These are phyloP conservation scores for Drosophila histrio DNA, from an alignment of 2,888 invertebrate species.

Conservation along the genomic window DNA sequence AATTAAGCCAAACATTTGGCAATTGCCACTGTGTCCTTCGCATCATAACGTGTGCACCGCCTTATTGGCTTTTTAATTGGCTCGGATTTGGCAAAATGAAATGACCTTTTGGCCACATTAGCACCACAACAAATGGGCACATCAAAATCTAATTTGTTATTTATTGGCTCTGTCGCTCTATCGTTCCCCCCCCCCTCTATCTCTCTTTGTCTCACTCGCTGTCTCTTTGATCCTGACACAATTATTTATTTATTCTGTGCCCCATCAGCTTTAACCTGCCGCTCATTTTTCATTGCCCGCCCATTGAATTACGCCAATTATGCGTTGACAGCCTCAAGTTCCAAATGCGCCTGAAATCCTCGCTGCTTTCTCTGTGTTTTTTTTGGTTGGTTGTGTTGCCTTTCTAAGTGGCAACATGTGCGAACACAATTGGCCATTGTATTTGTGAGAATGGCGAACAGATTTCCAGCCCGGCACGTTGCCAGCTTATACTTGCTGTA, in stretches of 20 bases:
- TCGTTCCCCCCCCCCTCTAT: background rate
- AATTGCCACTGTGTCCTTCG: slow-evolving; percentile 50
- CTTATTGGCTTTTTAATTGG: slow-evolving; percentile 72
- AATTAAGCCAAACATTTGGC: slow-evolving; percentile 68
- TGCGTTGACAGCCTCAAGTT: slow-evolving; percentile 70
- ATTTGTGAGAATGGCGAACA: slow-evolving; percentile 14
- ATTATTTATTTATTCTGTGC: slow-evolving; percentile 69
- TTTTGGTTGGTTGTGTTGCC: background rate
- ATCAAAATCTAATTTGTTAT: slow-evolving; percentile 74
- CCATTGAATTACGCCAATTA: slow-evolving; percentile 73
- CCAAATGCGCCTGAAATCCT: slow-evolving; percentile 26
- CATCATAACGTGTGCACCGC: slow-evolving; percentile 57
- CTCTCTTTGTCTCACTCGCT: background rate
- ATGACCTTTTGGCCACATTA: slow-evolving; percentile 28
- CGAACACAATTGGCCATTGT: slow-evolving; percentile 50
- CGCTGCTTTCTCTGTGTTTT: background rate
- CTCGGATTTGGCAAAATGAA: slow-evolving; percentile 30
- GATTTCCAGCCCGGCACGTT: slow-evolving; percentile 36
- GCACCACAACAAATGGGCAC: slow-evolving; percentile 59
- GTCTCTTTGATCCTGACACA: slow-evolving; percentile 28
- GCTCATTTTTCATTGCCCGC: slow-evolving; percentile 64
- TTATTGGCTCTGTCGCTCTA: slow-evolving; percentile 45
- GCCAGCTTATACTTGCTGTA: slow-evolving; percentile 38
- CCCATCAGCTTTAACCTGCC: slow-evolving; percentile 40
- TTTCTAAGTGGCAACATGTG: slow-evolving; percentile 46